Conservation (phyloP, 1,140 invertebrate genomes). For the Magallana ariakensis region DNA sequence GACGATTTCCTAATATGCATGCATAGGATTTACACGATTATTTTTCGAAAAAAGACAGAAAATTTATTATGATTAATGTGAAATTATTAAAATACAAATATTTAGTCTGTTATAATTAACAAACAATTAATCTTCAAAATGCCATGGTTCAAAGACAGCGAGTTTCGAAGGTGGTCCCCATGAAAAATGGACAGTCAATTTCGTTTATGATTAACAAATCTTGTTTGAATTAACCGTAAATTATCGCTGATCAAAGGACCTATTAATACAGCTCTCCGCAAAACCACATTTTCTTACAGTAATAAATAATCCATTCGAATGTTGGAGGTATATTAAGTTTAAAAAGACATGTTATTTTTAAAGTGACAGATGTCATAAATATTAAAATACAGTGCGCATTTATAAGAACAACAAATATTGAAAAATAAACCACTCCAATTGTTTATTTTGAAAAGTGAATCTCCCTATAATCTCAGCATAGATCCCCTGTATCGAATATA, state of each 20-base stretch:
- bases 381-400: background rate
- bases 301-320: constrained; percentile 5
- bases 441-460: background rate
- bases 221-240: background rate
- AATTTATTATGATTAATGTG: too few species aligned
- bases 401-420: background rate
- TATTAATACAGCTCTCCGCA: background rate
- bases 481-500: background rate
- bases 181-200: too few species aligned
- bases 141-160: too few species aligned
- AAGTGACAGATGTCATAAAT: background rate
- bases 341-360: background rate
- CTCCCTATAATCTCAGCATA: background rate
- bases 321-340: background rate
- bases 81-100: too few species aligned
- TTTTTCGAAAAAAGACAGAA: too few species aligned
- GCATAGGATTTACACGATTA: too few species aligned
- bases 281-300: background rate
- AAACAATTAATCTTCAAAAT: too few species aligned
- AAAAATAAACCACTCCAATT: background rate
- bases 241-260: background rate
- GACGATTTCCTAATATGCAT: too few species aligned
- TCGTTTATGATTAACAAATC: background rate
- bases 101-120: too few species aligned
- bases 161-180: too few species aligned